phyloP scores from a whole-genome alignment of 1,140 invertebrate genomes.

The Zophobas atratus region DNA sequence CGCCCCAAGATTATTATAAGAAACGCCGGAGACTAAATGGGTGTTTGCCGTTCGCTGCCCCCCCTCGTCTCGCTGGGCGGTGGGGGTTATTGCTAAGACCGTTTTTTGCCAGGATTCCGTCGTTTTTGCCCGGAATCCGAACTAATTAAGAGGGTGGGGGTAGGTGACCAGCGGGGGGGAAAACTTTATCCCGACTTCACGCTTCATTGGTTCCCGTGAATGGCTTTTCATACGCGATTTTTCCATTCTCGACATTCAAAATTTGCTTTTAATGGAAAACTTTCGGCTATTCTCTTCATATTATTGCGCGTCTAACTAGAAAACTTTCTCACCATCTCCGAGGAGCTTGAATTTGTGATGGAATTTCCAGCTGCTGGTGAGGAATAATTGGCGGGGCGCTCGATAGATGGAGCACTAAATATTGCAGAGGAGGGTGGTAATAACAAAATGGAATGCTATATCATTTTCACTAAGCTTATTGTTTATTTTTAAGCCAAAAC shows the following conservation, averaged over 20 bases:
- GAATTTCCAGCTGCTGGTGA: slow-evolving; percentile 6
- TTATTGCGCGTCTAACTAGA: slow-evolving; percentile 38
- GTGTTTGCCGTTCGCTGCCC: slow-evolving; percentile 54
- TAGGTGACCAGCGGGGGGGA: neutral
- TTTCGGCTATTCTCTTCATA: slow-evolving; percentile 36
- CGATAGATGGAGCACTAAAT: no score
- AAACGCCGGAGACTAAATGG: slow-evolving; percentile 63
- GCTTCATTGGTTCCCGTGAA: slow-evolving; percentile 6
- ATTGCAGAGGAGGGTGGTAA: no score
- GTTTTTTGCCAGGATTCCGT: slow-evolving; percentile 67
- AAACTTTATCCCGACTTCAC: slow-evolving; percentile 19
- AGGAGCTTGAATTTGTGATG: slow-evolving; percentile 27
- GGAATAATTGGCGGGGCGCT: neutral
- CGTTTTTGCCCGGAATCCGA: slow-evolving; percentile 63
- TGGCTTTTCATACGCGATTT: slow-evolving; percentile 32
- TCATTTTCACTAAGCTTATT: no score
- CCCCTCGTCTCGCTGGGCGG: slow-evolving; percentile 30
- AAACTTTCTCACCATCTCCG: slow-evolving; percentile 18
- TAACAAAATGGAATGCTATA: no score
- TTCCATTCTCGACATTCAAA: slow-evolving; percentile 37
- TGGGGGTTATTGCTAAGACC: slow-evolving; percentile 64
- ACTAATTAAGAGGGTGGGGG: slow-evolving; percentile 7
- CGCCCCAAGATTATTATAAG: slow-evolving; percentile 65
- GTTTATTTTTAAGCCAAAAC: no score
- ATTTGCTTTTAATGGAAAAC: slow-evolving; percentile 40